phyloP scores from a whole-genome alignment of 2,888 invertebrate genomes.

The Steromphala cineraria region DNA sequence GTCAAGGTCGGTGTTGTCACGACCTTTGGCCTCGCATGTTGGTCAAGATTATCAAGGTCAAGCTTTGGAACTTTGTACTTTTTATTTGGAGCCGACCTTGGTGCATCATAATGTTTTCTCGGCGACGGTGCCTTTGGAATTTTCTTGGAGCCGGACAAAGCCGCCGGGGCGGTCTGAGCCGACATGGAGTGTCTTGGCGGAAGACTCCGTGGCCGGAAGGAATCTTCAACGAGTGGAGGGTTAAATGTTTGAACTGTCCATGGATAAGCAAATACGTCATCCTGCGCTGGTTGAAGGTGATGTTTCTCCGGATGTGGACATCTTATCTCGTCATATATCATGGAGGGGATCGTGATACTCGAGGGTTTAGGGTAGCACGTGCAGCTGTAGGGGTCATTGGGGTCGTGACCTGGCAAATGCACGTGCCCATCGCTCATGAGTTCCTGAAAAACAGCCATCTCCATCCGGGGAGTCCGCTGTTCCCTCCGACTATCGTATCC shows the following conservation, averaged over 20 bases:
- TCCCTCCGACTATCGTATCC: slow-evolving; percentile 7
- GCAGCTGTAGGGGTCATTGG: slow-evolving; percentile 43
- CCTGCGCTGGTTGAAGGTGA: slow-evolving; percentile 55
- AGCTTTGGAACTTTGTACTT: slow-evolving; percentile 16
- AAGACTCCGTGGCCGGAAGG: slow-evolving; percentile 18
- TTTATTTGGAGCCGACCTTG: slow-evolving; percentile 42
- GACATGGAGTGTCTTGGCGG: slow-evolving; percentile 34
- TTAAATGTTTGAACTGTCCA: slow-evolving; percentile 56
- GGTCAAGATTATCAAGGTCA: slow-evolving; percentile 8
- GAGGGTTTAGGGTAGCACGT: slow-evolving; percentile 57
- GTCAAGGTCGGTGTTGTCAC: slow-evolving; percentile 1
- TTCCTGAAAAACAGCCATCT: slow-evolving; percentile 40
- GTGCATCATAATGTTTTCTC: too few relatives aligned
- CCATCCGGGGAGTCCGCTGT: slow-evolving; percentile 41
- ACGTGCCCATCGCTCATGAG: slow-evolving; percentile 33
- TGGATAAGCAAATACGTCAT: slow-evolving; percentile 57
- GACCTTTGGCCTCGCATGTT: neutral
- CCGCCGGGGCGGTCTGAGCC: slow-evolving; percentile 48
- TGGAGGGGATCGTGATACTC: slow-evolving; percentile 54
- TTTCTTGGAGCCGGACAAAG: slow-evolving; percentile 32
- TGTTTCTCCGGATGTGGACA: slow-evolving; percentile 52
- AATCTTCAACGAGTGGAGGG: slow-evolving; percentile 21
- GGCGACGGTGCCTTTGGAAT: slow-evolving; percentile 39
- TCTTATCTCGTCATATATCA: slow-evolving; percentile 60
- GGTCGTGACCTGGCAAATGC: slow-evolving; percentile 39